These are phyloP conservation scores for Menidia beryllina DNA, from an alignment of 2,113 vertebrate species.

Conservation along the genomic window DNA sequence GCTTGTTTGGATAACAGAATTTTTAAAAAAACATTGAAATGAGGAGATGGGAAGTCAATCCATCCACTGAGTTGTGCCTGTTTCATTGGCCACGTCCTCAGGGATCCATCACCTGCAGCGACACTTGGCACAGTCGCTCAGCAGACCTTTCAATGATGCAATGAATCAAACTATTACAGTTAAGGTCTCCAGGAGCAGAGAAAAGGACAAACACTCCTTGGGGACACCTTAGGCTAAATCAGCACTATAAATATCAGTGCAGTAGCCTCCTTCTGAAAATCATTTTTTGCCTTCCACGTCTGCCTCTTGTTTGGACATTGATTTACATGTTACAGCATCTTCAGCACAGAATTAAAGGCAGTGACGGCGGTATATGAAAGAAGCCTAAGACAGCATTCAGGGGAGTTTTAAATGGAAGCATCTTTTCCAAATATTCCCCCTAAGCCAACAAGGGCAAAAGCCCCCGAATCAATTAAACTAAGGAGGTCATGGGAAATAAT, in stretches of 20 bases:
- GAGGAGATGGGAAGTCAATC: not conserved
- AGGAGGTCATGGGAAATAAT: no score
- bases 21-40: not conserved
- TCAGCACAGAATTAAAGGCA: constrained; percentile 1
- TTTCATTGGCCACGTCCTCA: constrained; percentile 12
- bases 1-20: not conserved
- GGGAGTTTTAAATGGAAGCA: no score
- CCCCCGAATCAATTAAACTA: no score
- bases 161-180: constrained; percentile 72
- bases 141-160: constrained; percentile 45
- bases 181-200: constrained; percentile 49
- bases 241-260: constrained; percentile 70
- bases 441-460: no score
- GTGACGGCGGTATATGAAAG: no score
- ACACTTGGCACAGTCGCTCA: constrained; percentile 16
- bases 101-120: constrained; percentile 23
- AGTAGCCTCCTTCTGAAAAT: constrained; percentile 28
- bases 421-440: no score
- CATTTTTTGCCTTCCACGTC: constrained; percentile 23
- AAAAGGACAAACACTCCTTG: constrained; percentile 73
- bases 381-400: no score
- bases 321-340: not conserved
- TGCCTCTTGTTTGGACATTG: constrained; percentile 5
- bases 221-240: constrained; percentile 65
- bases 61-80: constrained; percentile 1